phyloP scores from a whole-genome alignment of 2,113 vertebrate genomes.

The Catharus minimus region DNA sequence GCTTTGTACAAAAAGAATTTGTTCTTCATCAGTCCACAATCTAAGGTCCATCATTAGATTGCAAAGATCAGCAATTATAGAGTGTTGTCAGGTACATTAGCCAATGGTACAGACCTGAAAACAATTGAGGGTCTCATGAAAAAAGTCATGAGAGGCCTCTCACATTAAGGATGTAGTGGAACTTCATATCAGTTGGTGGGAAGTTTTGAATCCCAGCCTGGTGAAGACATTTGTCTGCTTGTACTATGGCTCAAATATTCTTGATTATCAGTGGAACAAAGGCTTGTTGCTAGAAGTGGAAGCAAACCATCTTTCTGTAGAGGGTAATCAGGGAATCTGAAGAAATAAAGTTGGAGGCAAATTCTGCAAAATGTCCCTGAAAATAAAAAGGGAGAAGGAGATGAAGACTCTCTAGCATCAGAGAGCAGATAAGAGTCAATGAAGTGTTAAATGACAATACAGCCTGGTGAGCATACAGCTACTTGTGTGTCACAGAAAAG shows the following conservation, averaged over 20 bases:
- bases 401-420: neutral
- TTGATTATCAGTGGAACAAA: conserved; percentile 69
- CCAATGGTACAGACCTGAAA: conserved; percentile 74
- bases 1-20: neutral
- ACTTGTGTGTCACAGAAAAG: neutral
- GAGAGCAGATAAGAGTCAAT: neutral
- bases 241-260: conserved; percentile 55
- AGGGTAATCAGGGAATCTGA: conserved; percentile 71
- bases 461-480: neutral
- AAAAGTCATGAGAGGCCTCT: conserved; percentile 69
- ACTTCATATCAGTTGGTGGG: conserved; percentile 78
- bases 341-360: conserved; percentile 81
- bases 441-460: neutral
- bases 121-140: neutral
- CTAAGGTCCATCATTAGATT: neutral
- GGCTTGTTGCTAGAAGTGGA: conserved; percentile 71
- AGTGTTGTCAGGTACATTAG: neutral
- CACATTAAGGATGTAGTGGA: conserved; percentile 81
- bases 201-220: conserved; percentile 75
- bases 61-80: neutral
- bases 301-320: conserved; percentile 77
- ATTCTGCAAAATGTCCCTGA: conserved; percentile 83
- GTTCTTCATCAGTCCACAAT: neutral
- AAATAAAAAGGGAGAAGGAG: neutral
- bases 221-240: conserved; percentile 75